These are phyloP conservation scores for Fragum sueziense DNA, from an alignment of 2,888 invertebrate genomes.

Conservation along the genomic window DNA sequence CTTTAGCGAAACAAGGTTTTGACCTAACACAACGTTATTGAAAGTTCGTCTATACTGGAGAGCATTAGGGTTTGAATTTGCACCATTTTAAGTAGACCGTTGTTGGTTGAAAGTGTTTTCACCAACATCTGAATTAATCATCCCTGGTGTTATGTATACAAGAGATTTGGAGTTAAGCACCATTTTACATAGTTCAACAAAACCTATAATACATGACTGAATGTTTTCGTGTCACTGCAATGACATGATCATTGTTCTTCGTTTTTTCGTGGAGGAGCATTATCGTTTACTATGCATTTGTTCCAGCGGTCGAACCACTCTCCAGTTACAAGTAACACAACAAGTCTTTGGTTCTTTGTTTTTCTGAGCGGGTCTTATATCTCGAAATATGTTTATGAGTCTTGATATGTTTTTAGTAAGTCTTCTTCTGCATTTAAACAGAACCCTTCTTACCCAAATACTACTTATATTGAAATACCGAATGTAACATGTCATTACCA, in stretches of 20 bases:
- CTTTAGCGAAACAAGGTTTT: slow-evolving; percentile 30
- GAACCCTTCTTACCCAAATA: slow-evolving; percentile 32
- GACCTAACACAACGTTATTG: slow-evolving; percentile 39
- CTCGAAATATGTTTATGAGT: slow-evolving; percentile 32
- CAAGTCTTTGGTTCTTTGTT: slow-evolving; percentile 17
- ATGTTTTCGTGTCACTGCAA: slow-evolving; percentile 30
- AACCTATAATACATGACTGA: slow-evolving; percentile 33
- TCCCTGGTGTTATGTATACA: slow-evolving; percentile 1
- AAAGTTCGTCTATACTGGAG: slow-evolving; percentile 20
- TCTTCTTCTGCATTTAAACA: slow-evolving; percentile 39
- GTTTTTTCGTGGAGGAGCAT: background rate
- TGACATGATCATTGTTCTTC: slow-evolving; percentile 22
- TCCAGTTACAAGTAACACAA: background rate
- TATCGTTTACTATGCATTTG: background rate
- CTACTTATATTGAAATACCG: slow-evolving; percentile 33
- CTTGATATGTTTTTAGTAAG: slow-evolving; percentile 32
- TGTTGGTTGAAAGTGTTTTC: slow-evolving; percentile 48
- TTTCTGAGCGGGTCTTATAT: slow-evolving; percentile 29
- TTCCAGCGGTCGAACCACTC: slow-evolving; percentile 34
- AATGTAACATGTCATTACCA: slow-evolving; percentile 39
- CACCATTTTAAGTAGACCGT: slow-evolving; percentile 35
- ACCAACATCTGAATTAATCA: slow-evolving; percentile 34
- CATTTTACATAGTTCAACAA: background rate
- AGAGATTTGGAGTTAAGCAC: background rate
- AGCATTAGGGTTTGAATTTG: slow-evolving; percentile 38